Evolutionary conservation across 2,113 vertebrate species (phyloP), one percentile per base, ranked within the genome.

Genomic region (Oryzias woworae): DNA sequence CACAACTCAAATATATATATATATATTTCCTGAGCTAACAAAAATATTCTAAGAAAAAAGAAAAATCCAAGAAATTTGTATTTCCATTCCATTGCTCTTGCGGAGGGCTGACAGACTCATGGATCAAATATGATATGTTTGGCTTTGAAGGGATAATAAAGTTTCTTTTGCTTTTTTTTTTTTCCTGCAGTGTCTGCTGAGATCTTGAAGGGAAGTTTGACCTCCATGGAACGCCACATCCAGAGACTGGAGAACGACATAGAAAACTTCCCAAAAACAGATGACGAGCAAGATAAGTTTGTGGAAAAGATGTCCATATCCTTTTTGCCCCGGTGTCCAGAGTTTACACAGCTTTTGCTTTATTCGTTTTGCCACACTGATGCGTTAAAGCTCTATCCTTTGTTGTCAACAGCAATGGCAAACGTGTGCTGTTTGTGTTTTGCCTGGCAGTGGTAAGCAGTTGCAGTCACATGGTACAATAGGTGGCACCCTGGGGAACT

Each of bases 261-360:
- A 13, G 61, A 92, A 83, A 95, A 93, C 49, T 98, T 98, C 77
- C 93, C 95, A 0, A 91, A 96, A 83, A 91, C 80, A 3, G 91
- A 96, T 13, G 93, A 96, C 65, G 75, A 76, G 1, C 91, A 90
- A n/a, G 97, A 98, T 87, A 98, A 95, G 90, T 99, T 99, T 90
- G 94, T 99, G 24, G 93, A 95, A 82, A 98, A 98, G 83, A 95
- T 99, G 96, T 94, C 81, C 12, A 98, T 99, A 99, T 99, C 97
- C 97, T 98, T 99, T 94, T 67, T 55, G 42, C 31, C 18, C 51
- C 55, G 17, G 5, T 75, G 61, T 56, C n/a, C 1, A 50, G n/a
- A 26, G 15, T 0, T 6, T 47, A 3, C 5, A 4, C 24, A 5
- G 50, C 53, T 45, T 24, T 0, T 16, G 10, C n/a, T 17, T 57